A percentile compares a stretch with the other conserved stretches of the same genome.
phyloP scores from a whole-genome alignment of 1,140 invertebrate genomes.

The Tribolium castaneum region DNA sequence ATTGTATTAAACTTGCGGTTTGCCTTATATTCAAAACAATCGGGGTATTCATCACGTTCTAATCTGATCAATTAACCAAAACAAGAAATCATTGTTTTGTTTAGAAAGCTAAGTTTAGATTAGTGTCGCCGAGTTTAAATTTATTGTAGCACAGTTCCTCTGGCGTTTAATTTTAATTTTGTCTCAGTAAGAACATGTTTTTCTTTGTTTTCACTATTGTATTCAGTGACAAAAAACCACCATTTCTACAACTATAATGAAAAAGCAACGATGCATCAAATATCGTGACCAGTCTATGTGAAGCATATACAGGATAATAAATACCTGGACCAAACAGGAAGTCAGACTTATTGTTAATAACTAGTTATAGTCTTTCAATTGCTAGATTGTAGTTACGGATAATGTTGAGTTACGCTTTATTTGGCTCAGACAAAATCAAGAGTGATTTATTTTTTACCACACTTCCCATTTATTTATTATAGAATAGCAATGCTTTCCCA shows the following conservation, averaged over 20 bases:
- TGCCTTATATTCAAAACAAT: neutral
- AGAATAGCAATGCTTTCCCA: too few relatives aligned
- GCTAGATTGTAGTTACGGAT: neutral
- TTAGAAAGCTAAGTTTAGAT: neutral
- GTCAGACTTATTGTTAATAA: constrained; percentile 21
- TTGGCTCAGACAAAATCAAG: neutral
- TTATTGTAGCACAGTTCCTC: neutral
- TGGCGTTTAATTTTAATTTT: neutral
- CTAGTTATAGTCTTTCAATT: neutral
- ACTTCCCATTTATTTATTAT: neutral
- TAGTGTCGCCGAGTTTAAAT: neutral
- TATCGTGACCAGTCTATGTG: neutral
- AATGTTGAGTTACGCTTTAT: neutral
- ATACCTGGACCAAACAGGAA: constrained; percentile 2
- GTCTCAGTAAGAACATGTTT: neutral
- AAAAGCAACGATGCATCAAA: constrained; percentile 1
- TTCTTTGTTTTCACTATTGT: constrained; percentile 10
- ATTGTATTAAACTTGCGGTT: neutral
- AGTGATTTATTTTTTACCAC: neutral
- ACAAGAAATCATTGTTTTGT: neutral
- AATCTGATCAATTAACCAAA: neutral
- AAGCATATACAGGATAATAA: neutral
- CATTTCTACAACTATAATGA: neutral
- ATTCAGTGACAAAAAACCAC: neutral
- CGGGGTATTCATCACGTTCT: neutral